Base-by-base conservation (phyloP, 2,113 vertebrate genomes). In the Cheilinus undulatus region DNA sequence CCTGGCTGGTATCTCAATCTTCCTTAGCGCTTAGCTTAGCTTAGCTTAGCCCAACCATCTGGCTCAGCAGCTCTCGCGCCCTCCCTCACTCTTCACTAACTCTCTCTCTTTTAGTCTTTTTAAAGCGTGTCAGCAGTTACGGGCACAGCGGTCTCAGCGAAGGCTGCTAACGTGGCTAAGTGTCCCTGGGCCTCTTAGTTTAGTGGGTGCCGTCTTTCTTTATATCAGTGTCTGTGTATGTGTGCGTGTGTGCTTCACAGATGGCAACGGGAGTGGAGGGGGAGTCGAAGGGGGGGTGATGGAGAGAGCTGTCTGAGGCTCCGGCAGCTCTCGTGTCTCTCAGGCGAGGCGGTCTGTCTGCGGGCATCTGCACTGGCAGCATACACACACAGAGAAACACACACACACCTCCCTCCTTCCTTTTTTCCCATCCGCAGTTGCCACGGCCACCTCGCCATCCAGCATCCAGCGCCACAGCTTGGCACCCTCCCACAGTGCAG, bases 271-370 rank as follows among this genome's bases (percentile, higher is more conserved):
- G 79, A 89, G 75, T 86, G 79, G 69, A 83, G 82, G 88, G 78
- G 59, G 80, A 83, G 72, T 76, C 88, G 78, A 84, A 87, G 75
- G 78, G 87, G 80, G 88, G 89, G 83, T 88, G 90, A 90, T 90
- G 84, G 90, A 87, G 87, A 85, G 87, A 84, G 84, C 87, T 92
- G 86, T 89, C 84, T 88, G 84, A 88, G 83, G 82, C 82, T 87
- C 84, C 86, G 70, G 90, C 89, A 90, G 89, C 88, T 90, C 81
- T 74, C 51, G 50, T 73, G 80, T 82, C 86, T 88, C 84, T 85
- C 85, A 81, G 84, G 91, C 85, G 60, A 87, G 86, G 82, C 84
- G 73, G 77, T 86, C 86, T 75, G 86, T 92, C 87, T 88, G 87
- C 26, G 88, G 88, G 89, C 91, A 91, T 91, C 90, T 91, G 91